Percentiles rank a stretch among this genome's conserved stretches.
These are phyloP conservation scores for Theristicus caerulescens DNA, from an alignment of 2,113 vertebrate genomes.

Conservation along the genomic window DNA sequence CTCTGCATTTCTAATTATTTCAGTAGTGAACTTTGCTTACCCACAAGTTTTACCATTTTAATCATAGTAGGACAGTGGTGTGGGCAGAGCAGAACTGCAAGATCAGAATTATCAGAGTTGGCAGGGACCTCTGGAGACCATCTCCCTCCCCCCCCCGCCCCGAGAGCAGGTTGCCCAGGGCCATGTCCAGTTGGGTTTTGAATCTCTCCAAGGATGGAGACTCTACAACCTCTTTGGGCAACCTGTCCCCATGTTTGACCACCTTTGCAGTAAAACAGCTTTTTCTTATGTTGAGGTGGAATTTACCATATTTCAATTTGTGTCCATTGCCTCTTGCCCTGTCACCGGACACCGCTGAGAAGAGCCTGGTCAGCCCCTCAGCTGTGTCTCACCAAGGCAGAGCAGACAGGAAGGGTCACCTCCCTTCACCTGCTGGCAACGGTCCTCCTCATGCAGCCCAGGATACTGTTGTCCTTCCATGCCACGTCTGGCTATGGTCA, in stretches of 20 bases:
- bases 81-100: neutral
- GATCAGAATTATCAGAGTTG: neutral
- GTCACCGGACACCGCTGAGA: neutral
- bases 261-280: neutral
- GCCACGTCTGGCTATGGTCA: neutral
- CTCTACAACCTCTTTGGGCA: neutral
- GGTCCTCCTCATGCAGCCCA: neutral
- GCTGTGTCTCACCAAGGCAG: neutral
- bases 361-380: neutral
- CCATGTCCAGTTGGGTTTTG: neutral
- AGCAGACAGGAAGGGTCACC: neutral
- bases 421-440: neutral
- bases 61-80: neutral
- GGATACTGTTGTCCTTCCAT: fast-evolving
- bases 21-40: neutral
- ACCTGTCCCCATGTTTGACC: neutral
- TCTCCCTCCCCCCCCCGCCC: neutral
- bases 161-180: neutral
- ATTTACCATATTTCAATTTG: fast-evolving
- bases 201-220: neutral
- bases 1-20: neutral
- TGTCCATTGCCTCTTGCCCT: neutral
- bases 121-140: neutral
- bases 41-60: neutral
- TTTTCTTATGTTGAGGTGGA: neutral